Conservation (phyloP, 2,888 invertebrate genomes). For the Furcula furcula region DNA sequence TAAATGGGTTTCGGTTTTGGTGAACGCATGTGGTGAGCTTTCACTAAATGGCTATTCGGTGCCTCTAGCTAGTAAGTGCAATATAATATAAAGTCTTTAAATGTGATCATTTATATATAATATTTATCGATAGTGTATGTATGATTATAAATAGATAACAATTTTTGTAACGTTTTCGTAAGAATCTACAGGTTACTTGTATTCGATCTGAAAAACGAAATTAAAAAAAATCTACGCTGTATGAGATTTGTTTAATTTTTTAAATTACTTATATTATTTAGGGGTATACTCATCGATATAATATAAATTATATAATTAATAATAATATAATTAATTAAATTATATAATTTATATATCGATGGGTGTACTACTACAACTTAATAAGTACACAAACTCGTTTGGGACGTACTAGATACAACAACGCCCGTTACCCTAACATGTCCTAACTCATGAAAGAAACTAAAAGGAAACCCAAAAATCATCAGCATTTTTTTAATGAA, state of each 20-base stretch:
- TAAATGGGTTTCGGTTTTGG: constrained; percentile 62
- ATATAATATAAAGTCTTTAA: constrained; percentile 57
- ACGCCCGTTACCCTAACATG: too few species aligned
- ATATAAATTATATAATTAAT: too few species aligned
- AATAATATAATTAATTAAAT: too few species aligned
- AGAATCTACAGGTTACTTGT: constrained; percentile 57
- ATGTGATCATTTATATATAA: constrained; percentile 74
- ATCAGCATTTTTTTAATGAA: too few species aligned
- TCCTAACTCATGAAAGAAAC: too few species aligned
- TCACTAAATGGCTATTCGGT: constrained; percentile 56
- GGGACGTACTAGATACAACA: too few species aligned
- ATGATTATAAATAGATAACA: constrained; percentile 52
- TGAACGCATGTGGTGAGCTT: constrained; percentile 78
- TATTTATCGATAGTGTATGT: constrained; percentile 62
- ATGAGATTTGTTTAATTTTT: constrained; percentile 1
- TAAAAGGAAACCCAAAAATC: too few species aligned
- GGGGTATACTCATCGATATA: too few species aligned
- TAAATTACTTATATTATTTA: too few species aligned
- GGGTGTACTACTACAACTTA: too few species aligned
- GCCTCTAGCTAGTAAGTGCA: constrained; percentile 64
- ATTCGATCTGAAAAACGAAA: constrained; percentile 56
- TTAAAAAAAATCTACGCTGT: constrained; percentile 27
- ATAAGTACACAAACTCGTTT: too few species aligned
- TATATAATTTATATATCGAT: too few species aligned
- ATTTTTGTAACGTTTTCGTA: constrained; percentile 67